Conservation (phyloP, 2,888 invertebrate species). For the Latrodectus hesperus region DNA sequence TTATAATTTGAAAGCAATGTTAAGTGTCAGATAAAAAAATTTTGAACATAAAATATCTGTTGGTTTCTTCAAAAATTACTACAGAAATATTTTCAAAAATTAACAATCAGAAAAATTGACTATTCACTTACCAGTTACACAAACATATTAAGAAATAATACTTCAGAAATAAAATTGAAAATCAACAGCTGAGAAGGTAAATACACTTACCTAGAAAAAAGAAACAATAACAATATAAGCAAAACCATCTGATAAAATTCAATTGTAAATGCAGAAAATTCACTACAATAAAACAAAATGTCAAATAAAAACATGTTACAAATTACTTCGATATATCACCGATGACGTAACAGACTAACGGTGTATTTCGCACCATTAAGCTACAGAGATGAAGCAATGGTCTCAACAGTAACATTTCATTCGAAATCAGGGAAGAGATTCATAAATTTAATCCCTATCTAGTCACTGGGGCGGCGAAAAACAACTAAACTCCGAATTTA, state of each 20-base stretch:
- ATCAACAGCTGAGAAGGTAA: not conserved
- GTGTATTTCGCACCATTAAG: not conserved
- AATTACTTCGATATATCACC: too few species aligned
- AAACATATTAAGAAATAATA: too few species aligned
- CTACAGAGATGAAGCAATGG: not conserved
- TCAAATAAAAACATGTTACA: not conserved
- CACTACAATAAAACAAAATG: not conserved
- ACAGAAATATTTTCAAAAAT: too few species aligned
- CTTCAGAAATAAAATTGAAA: not conserved
- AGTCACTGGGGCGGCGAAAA: not conserved
- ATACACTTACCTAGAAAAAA: not conserved
- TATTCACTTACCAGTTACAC: too few species aligned
- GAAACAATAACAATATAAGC: not conserved
- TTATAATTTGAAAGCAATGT: too few species aligned
- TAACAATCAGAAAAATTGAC: too few species aligned
- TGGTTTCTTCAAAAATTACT: too few species aligned
- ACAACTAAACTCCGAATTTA: not conserved
- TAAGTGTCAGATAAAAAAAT: too few species aligned
- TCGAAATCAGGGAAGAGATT: not conserved
- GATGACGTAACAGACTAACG: not conserved
- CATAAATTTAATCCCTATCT: constrained; percentile 33
- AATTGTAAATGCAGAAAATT: not conserved
- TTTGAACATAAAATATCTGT: too few species aligned
- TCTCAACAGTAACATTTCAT: not conserved
- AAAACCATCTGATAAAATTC: not conserved